These are phyloP conservation scores for Scaptomyza reducta DNA, from an alignment of 2,888 invertebrate species.

Conservation along the genomic window DNA sequence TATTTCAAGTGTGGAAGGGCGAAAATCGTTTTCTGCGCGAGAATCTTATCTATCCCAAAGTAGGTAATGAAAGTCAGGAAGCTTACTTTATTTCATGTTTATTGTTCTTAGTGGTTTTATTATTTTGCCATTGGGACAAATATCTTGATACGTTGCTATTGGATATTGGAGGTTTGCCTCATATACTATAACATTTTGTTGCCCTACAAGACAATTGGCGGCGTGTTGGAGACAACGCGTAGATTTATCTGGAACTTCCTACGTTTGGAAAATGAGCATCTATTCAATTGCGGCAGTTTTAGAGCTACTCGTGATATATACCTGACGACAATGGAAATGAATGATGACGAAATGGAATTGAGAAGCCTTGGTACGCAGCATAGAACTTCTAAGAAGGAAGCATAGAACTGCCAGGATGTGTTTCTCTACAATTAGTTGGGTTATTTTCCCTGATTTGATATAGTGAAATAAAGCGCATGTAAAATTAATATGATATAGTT, in stretches of 20 bases:
- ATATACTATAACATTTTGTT: constrained; percentile 89
- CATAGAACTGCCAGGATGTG: neutral
- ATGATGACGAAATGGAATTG: neutral
- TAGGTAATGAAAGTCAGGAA: constrained; percentile 72
- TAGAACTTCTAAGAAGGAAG: neutral
- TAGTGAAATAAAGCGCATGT: no score
- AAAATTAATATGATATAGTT: no score
- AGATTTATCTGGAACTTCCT: constrained; percentile 99
- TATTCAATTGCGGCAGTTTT: constrained; percentile 99
- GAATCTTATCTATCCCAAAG: constrained; percentile 96
- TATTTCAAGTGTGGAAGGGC: constrained; percentile 93
- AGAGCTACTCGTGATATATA: constrained; percentile 98
- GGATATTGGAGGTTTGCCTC: constrained; percentile 93
- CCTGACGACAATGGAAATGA: constrained; percentile 83
- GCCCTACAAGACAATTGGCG: constrained; percentile 89
- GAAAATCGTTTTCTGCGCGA: constrained; percentile 95
- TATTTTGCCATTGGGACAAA: constrained; percentile 98
- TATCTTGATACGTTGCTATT: constrained; percentile 93
- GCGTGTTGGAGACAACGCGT: constrained; percentile 92
- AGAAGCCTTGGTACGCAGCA: neutral
- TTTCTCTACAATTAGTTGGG: neutral
- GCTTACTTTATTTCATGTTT: neutral
- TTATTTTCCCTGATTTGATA: neutral
- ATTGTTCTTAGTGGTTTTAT: constrained; percentile 85
- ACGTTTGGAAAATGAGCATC: constrained; percentile 98